phyloP scores from a whole-genome alignment of 2,888 invertebrate species.

The Trissonchulus latispiculum region DNA sequence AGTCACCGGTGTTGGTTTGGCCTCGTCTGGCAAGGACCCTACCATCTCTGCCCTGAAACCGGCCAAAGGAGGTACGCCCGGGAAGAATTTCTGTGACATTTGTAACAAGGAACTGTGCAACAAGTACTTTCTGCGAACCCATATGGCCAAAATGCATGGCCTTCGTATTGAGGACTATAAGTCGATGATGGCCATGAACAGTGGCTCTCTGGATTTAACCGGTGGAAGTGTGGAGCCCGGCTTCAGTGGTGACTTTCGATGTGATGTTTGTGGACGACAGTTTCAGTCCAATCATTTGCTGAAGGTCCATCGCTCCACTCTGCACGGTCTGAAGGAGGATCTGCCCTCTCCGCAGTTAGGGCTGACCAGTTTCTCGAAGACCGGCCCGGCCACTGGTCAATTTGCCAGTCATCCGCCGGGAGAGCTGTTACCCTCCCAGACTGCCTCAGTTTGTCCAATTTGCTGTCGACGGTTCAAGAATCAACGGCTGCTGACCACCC shows the following conservation, averaged over 20 bases:
- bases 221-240: no score
- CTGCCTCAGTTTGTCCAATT: conserved; percentile 70
- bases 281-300: conserved; percentile 95
- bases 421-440: no score
- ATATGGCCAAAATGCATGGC: conserved; percentile 89
- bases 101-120: conserved; percentile 64
- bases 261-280: conserved; percentile 96
- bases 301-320: conserved; percentile 92
- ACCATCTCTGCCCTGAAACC: not conserved
- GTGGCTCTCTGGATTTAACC: no score
- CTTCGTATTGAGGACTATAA: conserved; percentile 46
- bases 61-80: conserved; percentile 28
- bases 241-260: conserved; percentile 54
- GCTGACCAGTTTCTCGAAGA: no score
- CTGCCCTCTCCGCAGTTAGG: no score
- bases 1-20: conserved; percentile 2
- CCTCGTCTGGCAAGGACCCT: conserved; percentile 3
- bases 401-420: no score
- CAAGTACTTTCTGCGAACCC: conserved; percentile 98
- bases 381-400: no score
- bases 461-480: conserved; percentile 77
- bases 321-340: conserved; percentile 88
- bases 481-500: conserved; percentile 74
- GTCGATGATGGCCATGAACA: no score
- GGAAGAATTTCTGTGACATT: conserved; percentile 43